These are phyloP conservation scores for Drosophila antonietae DNA, from an alignment of 2,888 invertebrate species.

Conservation along the genomic window DNA sequence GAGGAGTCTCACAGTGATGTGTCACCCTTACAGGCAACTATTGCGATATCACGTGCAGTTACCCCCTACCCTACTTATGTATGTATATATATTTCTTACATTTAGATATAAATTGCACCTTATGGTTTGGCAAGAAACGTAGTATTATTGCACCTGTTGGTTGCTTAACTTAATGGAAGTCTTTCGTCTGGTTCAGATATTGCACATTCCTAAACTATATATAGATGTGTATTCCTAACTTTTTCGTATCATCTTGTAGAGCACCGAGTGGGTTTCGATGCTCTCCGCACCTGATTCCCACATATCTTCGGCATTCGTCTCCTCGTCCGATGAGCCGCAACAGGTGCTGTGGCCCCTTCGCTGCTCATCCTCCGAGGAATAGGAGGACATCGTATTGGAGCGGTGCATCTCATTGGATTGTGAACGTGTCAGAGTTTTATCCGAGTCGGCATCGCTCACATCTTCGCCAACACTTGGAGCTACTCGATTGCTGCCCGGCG, in stretches of 20 bases:
- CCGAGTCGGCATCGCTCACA: slow-evolving; percentile 78
- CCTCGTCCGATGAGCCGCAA: slow-evolving; percentile 86
- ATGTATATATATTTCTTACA: slow-evolving; percentile 2
- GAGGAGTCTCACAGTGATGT: slow-evolving; percentile 11
- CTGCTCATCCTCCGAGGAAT: slow-evolving; percentile 86
- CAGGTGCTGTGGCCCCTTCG: slow-evolving; percentile 88
- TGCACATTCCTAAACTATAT: slow-evolving; percentile 53
- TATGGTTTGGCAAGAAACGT: slow-evolving; percentile 73
- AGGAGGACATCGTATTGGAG: slow-evolving; percentile 68
- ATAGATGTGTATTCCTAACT: slow-evolving; percentile 43
- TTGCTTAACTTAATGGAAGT: slow-evolving; percentile 53
- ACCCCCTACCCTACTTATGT: slow-evolving; percentile 6
- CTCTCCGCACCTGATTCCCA: slow-evolving; percentile 95
- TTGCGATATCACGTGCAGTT: slow-evolving; percentile 38
- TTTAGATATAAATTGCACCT: slow-evolving; percentile 57
- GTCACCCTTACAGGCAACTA: slow-evolving; percentile 19
- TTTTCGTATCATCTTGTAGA: slow-evolving; percentile 90
- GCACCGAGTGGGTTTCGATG: slow-evolving; percentile 94
- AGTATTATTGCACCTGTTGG: slow-evolving; percentile 67
- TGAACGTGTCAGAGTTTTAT: slow-evolving; percentile 78
- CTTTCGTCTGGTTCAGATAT: slow-evolving; percentile 53
- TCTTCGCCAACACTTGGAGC: slow-evolving; percentile 51
- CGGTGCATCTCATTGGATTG: slow-evolving; percentile 62
- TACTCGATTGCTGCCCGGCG: slow-evolving; percentile 52
- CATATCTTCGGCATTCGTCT: slow-evolving; percentile 91